Base-by-base conservation (phyloP, 2,888 invertebrate species). In the Hypercompe scribonia region DNA sequence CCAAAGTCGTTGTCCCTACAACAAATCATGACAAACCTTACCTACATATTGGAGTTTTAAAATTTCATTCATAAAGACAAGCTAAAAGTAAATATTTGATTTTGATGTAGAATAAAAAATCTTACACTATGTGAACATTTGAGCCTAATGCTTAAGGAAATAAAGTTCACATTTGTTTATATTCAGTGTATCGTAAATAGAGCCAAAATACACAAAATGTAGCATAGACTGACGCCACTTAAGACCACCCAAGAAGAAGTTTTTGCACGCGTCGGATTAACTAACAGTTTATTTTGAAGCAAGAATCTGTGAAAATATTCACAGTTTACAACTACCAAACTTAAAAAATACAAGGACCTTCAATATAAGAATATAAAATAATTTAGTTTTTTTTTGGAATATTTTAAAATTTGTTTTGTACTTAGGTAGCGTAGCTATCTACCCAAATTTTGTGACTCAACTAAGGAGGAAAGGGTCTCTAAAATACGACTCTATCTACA, bases 51-150 rank as follows among this genome's bases (percentile, higher is more conserved):
- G 87, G 85, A 85, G 87, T 90, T 93, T 90, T 87, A 83, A 89
- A 91, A 90, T 91, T 94, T 94, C 95, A 95, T 95, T 95, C 95
- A 95, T 95, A 93, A 94, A 92, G 90, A 90, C 90, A 90, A 83
- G 90, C 86, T 89, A 84, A 88, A 88, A 89, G 87, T 89, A 92
- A 95, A 95, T 94, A 94, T 95, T 95, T 92, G 88, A 80, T 87
- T 89, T 88, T 83, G 86, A 87, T 86, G 87, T 85, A 86, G 76
- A 86, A 85, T 84, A 86, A 88, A 87, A 88, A 86, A 81, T 63
- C 21, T 11, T 2, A 39, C 0, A 0, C 11, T 0, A 2, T 31
- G 65, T 72, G 31, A 33, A 11, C 88, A 24, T 79, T 78, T 84
- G 24, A 75, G 76, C 81, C 74, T 54, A 87, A 76, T 21, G 0